phyloP scores from a whole-genome alignment of 2,888 invertebrate genomes.

The Labia minor region DNA sequence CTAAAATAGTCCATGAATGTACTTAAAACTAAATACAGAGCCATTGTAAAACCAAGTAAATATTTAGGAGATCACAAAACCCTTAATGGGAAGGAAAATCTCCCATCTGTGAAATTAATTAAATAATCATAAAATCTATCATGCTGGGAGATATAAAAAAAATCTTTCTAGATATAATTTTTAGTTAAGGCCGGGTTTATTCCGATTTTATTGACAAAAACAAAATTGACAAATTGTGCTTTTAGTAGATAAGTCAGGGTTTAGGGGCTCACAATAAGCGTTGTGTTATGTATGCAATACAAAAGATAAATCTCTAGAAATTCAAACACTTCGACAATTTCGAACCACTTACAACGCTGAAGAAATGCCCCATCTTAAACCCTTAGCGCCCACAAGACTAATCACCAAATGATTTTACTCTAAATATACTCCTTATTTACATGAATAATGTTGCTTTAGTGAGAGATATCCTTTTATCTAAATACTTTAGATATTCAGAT shows the following conservation, averaged over 20 bases:
- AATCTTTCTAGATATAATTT: too few relatives aligned
- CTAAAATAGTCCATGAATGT: background rate
- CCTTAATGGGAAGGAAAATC: too few relatives aligned
- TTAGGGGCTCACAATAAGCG: background rate
- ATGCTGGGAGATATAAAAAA: too few relatives aligned
- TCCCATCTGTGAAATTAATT: too few relatives aligned
- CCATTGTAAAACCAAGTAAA: background rate
- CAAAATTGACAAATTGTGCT: background rate
- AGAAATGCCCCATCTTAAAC: background rate
- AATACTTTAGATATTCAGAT: too few relatives aligned
- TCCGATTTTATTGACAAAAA: too few relatives aligned
- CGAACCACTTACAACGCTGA: background rate
- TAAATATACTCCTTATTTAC: background rate
- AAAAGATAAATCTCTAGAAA: slow-evolving; percentile 2
- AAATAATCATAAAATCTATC: too few relatives aligned
- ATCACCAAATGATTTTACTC: background rate
- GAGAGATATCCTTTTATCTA: background rate
- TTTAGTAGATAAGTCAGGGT: background rate
- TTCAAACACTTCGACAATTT: background rate
- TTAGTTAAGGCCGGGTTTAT: too few relatives aligned
- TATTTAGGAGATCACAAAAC: too few relatives aligned
- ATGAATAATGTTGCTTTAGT: background rate
- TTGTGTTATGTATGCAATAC: slow-evolving; percentile 2
- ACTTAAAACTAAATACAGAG: background rate
- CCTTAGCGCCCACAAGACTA: background rate